Conservation (phyloP, 2,797 vertebrate species). For the Onychomys torridus region DNA sequence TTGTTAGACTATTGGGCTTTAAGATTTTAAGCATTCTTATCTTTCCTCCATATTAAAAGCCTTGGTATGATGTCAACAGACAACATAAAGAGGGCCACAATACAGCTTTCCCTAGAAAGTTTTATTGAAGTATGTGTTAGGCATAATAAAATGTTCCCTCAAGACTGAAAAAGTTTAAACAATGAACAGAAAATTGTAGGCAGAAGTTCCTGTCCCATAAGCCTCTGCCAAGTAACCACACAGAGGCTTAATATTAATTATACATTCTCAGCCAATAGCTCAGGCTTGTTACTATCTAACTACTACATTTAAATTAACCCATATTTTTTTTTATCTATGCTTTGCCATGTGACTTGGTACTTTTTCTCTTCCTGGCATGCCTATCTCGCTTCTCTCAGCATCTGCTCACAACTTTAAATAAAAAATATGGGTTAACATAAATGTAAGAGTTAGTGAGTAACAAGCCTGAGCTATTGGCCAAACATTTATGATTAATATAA, state of each 20-base stretch:
- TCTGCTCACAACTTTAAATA: background rate
- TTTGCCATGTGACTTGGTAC: background rate
- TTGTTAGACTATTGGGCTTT: slow-evolving; percentile 69
- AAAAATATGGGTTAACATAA: background rate
- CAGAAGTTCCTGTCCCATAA: background rate
- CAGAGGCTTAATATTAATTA: background rate
- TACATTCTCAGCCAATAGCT: background rate
- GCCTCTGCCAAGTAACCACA: background rate
- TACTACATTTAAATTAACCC: background rate
- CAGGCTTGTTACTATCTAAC: background rate
- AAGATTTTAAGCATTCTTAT: slow-evolving; percentile 61
- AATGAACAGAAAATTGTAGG: background rate
- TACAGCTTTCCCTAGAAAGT: background rate
- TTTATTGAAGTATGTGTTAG: slow-evolving; percentile 52
- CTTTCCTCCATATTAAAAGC: slow-evolving; percentile 71
- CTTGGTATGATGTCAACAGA: slow-evolving; percentile 26
- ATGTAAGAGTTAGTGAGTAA: background rate
- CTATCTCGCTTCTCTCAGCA: background rate
- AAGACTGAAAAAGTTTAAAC: slow-evolving; percentile 60
- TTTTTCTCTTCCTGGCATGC: background rate
- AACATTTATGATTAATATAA: background rate
- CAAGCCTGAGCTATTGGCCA: background rate
- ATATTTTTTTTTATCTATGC: background rate
- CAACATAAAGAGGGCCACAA: background rate
- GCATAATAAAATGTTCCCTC: slow-evolving; percentile 27